Evolutionary conservation across 2,113 vertebrate species (phyloP).

Genomic region (Hiodon alosoides): DNA sequence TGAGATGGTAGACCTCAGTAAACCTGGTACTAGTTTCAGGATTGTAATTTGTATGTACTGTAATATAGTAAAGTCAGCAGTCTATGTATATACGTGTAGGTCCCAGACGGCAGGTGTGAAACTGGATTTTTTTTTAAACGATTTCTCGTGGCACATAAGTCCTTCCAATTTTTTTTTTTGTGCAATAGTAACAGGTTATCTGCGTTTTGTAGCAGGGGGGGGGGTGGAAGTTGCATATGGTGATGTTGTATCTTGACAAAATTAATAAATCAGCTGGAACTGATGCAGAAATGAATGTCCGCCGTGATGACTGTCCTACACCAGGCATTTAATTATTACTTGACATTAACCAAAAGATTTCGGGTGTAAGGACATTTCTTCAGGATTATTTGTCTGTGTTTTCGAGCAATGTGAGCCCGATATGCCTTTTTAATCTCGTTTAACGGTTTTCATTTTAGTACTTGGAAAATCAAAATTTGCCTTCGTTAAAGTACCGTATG

Average conservation of each 20-base stretch:
- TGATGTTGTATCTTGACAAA: constrained; percentile 80
- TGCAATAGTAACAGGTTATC: constrained; percentile 90
- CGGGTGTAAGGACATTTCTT: too few species aligned
- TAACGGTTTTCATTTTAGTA: not conserved
- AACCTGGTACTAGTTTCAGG: constrained; percentile 78
- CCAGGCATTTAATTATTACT: too few species aligned
- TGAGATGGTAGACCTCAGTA: constrained; percentile 75
- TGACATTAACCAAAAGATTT: too few species aligned
- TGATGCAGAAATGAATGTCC: constrained; percentile 62
- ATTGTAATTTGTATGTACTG: constrained; percentile 79
- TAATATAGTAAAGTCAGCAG: constrained; percentile 80
- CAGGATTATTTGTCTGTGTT: too few species aligned
- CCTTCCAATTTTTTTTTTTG: constrained; percentile 60
- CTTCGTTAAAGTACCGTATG: too few species aligned
- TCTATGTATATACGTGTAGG: constrained; percentile 89
- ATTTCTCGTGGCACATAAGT: constrained; percentile 72
- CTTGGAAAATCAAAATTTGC: too few species aligned
- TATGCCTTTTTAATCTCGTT: too few species aligned
- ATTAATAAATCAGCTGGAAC: constrained; percentile 96
- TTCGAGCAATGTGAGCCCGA: too few species aligned
- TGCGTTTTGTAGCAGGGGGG: constrained; percentile 84
- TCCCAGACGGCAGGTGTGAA: constrained; percentile 82
- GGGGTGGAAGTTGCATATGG: constrained; percentile 61
- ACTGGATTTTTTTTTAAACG: constrained; percentile 73
- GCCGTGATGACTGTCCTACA: constrained; percentile 29